A percentile compares a stretch with the other conserved stretches of the same genome.
Evolutionary conservation across 2,797 vertebrate species (phyloP).

Genomic region (Lepidocolaptes lacrymiger): DNA sequence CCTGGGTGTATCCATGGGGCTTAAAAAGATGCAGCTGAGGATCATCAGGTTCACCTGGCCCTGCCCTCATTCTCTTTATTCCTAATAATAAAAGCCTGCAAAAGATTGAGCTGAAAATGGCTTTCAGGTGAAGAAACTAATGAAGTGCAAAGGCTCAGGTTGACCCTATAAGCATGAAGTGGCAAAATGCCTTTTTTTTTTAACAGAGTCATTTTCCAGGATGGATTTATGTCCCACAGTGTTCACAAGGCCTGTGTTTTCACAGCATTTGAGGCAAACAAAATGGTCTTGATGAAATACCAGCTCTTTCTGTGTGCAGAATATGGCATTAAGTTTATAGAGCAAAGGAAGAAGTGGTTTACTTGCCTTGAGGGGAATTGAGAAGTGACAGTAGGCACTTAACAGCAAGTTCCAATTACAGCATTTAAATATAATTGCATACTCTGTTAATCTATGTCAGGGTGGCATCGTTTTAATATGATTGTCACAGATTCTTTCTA

Average conservation of each 20-base stretch:
- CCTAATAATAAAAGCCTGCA: not conserved
- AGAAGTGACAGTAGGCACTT: conserved; percentile 79
- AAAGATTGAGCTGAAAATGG: not conserved
- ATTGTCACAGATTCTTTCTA: conserved; percentile 75
- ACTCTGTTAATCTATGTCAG: conserved; percentile 78
- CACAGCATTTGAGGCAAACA: conserved; percentile 52
- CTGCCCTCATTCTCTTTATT: not conserved
- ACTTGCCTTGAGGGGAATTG: conserved; percentile 75
- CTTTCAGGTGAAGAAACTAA: conserved; percentile 2
- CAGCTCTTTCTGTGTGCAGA: conserved; percentile 52
- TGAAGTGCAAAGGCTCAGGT: not conserved
- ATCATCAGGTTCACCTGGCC: not conserved
- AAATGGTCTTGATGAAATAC: conserved; percentile 47
- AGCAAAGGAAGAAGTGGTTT: conserved; percentile 65
- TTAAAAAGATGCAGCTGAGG: not conserved
- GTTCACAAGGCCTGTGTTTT: conserved; percentile 58
- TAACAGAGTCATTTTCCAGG: conserved; percentile 15
- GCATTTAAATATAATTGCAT: conserved; percentile 82
- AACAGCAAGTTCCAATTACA: conserved; percentile 82
- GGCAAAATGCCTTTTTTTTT: conserved; percentile 7
- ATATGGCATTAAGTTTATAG: conserved; percentile 74
- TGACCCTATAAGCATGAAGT: conserved; percentile 29
- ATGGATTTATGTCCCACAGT: conserved; percentile 17
- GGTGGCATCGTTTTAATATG: conserved; percentile 76
- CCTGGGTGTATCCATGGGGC: fast-evolving